Evolutionary conservation across 2,888 invertebrate genomes (phyloP).

Genomic region (Neria commutata): DNA sequence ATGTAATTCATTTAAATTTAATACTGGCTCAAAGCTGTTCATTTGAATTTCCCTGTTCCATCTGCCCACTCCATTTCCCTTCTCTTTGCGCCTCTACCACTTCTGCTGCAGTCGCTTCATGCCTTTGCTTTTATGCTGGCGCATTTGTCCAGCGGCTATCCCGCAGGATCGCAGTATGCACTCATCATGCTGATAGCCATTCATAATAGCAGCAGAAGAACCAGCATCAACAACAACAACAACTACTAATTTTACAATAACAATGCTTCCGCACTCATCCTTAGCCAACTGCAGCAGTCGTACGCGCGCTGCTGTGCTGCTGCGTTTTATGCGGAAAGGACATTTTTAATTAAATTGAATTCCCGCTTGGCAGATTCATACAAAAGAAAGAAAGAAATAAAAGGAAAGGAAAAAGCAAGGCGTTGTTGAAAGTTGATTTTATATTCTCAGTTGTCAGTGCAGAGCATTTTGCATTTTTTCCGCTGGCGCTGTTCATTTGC

Average conservation of each 20-base stretch:
- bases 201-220: neutral
- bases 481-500: neutral
- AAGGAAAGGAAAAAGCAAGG: neutral
- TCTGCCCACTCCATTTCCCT: neutral
- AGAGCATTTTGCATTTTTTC: neutral
- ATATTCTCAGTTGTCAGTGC: constrained; percentile 33
- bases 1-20: constrained; percentile 37
- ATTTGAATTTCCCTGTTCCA: neutral
- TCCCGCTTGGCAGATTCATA: constrained; percentile 56
- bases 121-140: neutral
- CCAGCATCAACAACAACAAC: neutral
- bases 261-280: neutral
- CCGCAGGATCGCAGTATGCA: too few species aligned
- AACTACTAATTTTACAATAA: neutral
- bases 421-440: constrained; percentile 36
- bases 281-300: neutral
- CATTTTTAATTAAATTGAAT: constrained; percentile 58
- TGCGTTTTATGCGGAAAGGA: too few species aligned
- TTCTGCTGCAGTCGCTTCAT: neutral
- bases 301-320: neutral
- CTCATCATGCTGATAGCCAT: neutral
- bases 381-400: constrained; percentile 34
- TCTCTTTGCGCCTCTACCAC: too few species aligned
- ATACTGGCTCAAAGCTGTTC: constrained; percentile 6
- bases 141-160: neutral